phyloP scores from a whole-genome alignment of 2,113 vertebrate species.

The Scophthalmus maximus region DNA sequence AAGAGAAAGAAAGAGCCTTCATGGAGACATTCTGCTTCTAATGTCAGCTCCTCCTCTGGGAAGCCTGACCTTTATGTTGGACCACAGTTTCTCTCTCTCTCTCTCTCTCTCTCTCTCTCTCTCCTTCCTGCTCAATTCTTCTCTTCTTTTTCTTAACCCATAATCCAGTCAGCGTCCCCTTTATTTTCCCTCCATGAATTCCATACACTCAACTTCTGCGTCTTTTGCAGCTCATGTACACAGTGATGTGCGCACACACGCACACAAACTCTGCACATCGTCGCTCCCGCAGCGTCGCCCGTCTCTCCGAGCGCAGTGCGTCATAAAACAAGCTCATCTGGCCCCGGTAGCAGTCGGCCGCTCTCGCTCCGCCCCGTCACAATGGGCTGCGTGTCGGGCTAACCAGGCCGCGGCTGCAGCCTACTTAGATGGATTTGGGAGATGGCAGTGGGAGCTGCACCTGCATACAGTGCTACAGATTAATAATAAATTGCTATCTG shows the following conservation, averaged over 20 bases:
- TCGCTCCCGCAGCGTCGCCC: conserved; percentile 1
- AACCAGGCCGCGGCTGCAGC: conserved; percentile 53
- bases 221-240: too few relatives aligned
- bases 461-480: conserved; percentile 74
- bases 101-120: conserved; percentile 9
- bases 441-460: conserved; percentile 60
- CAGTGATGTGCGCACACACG: too few relatives aligned
- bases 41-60: conserved; percentile 78
- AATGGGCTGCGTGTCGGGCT: conserved; percentile 37
- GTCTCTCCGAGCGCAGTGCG: conserved; percentile 2
- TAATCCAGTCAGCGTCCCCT: conserved; percentile 64
- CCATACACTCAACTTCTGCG: too few relatives aligned
- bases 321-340: conserved; percentile 40
- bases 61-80: conserved; percentile 79
- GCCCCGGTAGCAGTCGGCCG: conserved; percentile 34
- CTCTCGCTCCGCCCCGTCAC: conserved; percentile 45
- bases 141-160: conserved; percentile 45
- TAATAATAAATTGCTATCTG: conserved; percentile 77
- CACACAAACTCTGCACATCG: not conserved
- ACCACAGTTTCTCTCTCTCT: conserved; percentile 46
- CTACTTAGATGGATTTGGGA: conserved; percentile 73
- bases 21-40: conserved; percentile 77
- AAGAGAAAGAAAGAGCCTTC: conserved; percentile 50
- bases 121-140: conserved; percentile 6
- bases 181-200: conserved; percentile 37